A percentile compares a stretch with the other conserved stretches of the same genome.
phyloP scores from a whole-genome alignment of 2,888 invertebrate genomes.

The Eristalis tenax region DNA sequence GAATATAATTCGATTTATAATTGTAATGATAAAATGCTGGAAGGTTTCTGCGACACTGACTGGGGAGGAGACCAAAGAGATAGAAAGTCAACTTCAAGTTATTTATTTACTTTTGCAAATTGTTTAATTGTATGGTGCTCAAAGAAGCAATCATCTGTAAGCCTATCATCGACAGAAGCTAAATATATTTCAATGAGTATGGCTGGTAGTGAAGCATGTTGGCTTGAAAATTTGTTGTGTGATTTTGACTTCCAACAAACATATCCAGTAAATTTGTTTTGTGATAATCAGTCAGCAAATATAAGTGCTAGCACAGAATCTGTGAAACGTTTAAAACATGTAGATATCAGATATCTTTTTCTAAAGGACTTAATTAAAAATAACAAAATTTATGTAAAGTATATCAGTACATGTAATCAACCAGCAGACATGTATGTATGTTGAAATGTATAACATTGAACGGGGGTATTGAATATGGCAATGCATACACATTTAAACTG shows the following conservation, averaged over 20 bases:
- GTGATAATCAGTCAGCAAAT: no score
- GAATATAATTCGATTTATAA: slow-evolving; percentile 9
- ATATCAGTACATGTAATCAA: no score
- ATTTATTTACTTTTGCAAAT: slow-evolving; percentile 52
- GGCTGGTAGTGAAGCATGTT: slow-evolving; percentile 43
- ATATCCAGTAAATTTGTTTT: no score
- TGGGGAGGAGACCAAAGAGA: slow-evolving; percentile 48
- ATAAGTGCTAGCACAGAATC: no score
- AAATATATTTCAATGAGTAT: slow-evolving; percentile 43
- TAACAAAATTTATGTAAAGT: no score
- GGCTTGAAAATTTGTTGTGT: slow-evolving; percentile 28
- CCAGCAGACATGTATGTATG: no score
- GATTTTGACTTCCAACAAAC: background rate
- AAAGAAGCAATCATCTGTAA: background rate
- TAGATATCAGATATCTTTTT: no score
- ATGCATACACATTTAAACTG: no score
- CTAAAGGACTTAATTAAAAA: no score
- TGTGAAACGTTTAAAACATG: no score
- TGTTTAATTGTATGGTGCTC: background rate
- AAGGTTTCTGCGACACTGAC: slow-evolving; percentile 42
- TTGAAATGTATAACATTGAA: no score
- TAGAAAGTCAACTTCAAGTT: slow-evolving; percentile 51
- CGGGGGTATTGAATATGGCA: no score
- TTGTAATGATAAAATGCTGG: slow-evolving; percentile 10
- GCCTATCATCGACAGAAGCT: slow-evolving; percentile 53